Base-by-base conservation (phyloP, 2,888 invertebrate species). In the Tiphia femorata region DNA sequence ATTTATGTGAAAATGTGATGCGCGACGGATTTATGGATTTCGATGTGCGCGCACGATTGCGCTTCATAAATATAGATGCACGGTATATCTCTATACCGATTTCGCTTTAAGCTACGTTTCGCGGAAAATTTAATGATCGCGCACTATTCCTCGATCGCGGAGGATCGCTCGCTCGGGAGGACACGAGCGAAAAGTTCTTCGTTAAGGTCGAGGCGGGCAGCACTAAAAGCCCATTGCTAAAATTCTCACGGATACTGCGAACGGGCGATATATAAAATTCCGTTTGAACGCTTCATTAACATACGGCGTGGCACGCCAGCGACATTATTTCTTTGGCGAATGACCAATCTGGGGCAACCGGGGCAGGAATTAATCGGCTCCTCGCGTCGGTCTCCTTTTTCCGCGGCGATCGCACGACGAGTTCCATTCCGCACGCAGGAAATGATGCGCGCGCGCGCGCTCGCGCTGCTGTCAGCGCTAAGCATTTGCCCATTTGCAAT, bases 401-500 rank as follows among this genome's bases (percentile, higher is more conserved):
- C 17, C 41, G 27, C 17, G n/a, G 10, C 17, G 5, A 8, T 3
- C 21, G 5, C 10, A 35, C 10, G 12, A 19, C 21, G n/a, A n/a
- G n/a, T n/a, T n/a, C n/a, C n/a, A n/a, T 6, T 14, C 17, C 20
- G 19, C 25, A 38, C 37, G 29, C 35, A 29, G 44, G 27, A 41
- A 52, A 58, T 67, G 68, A 64, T 69, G 62, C 67, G 70, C 66
- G 49, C 49, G 60, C 46, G 53, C 55, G 29, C 50, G 59, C 69
- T 59, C 67, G 65, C 67, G 62, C 65, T 61, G 59, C 64, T 61
- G 61, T 56, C 16, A 25, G 25, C 23, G 8, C 23, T n/a, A 16
- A 10, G 10, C 16, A 10, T 17, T 65, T 71, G 66, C 71, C 67
- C 65, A 76, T 76, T 72, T 64, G 70, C 75, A 68, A 76, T 76